Conservation (phyloP, 2,113 vertebrate species). For the Cyphomyrus plagiostoma region DNA sequence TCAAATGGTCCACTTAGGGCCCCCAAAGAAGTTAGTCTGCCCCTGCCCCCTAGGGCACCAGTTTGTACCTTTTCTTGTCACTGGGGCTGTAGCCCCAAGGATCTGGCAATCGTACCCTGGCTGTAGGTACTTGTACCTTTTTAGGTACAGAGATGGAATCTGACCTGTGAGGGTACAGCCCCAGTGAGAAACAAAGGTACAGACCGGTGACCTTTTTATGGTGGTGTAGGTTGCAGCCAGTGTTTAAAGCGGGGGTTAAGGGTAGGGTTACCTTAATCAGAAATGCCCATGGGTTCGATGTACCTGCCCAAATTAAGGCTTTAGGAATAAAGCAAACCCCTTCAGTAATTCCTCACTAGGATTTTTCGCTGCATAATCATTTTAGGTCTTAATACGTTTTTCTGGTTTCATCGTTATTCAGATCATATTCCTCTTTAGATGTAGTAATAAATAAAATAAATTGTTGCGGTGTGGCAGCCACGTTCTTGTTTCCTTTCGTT, state of each 20-base stretch:
- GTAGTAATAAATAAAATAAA: not conserved
- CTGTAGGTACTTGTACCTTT: too few species aligned
- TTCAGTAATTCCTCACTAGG: not conserved
- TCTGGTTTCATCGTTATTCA: not conserved
- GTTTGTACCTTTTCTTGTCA: too few species aligned
- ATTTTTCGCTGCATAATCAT: not conserved
- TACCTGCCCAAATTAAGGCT: not conserved
- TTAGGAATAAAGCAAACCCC: not conserved
- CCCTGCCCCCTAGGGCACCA: too few species aligned
- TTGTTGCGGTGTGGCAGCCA: not conserved
- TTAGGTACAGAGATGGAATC: too few species aligned
- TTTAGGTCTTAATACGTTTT: not conserved
- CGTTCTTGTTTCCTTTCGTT: not conserved
- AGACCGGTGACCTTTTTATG: too few species aligned
- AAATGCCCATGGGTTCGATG: not conserved
- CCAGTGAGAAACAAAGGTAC: too few species aligned
- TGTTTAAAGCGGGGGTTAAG: not conserved
- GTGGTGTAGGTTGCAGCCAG: not conserved
- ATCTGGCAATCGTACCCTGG: too few species aligned
- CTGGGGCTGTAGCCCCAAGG: too few species aligned
- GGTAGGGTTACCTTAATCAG: not conserved
- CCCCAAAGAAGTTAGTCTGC: too few species aligned
- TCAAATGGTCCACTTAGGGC: too few species aligned
- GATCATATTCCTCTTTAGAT: not conserved
- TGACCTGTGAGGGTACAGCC: too few species aligned